Base-by-base conservation (phyloP, 2,888 invertebrate genomes). In the Eilema sororculum region DNA sequence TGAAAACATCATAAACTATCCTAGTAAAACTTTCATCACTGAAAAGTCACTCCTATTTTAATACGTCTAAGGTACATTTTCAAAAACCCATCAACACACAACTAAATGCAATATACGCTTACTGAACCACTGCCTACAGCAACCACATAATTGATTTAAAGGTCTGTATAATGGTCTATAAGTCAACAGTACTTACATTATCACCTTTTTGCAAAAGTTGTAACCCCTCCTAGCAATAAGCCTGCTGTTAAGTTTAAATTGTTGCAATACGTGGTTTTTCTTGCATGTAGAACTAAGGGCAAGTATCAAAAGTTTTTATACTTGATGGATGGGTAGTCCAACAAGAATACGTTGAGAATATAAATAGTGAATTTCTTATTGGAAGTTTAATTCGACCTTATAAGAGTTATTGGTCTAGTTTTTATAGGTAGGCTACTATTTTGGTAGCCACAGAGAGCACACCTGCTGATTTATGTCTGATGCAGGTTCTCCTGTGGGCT, bases 181-280 rank as follows among this genome's bases (percentile, higher is more conserved):
- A 79, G 41, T 76, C 68, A 78, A 68, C 68, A 56, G 67, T 63
- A 68, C 66, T 67, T 69, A 67, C 66, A 81, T 81, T 74, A 80
- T 76, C 80, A 74, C 70, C 68, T 71, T 62, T 74, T 73, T 68
- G 61, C 63, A 68, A 41, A 41, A 10, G 41, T 24, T 24, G 16
- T 25, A 41, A 62, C n/a, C 28, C 28, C 64, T 56, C 68, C 62
- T 63, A 62, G 57, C 57, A 63, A 57, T 62, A n/a, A 33, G 10
- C 67, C 28, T 64, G 52, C 63, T 62, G 57, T 68, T 65, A 74
- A 73, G 13, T 0, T 1, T 70, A 78, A 71, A 66, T 58, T 77
- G 81, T 78, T 80, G 69, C 71, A 24, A 41, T 6, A n/a, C 9
- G 33, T 61, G 28, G 22, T 60, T 63, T 62, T 65, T 60, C 20